These are phyloP conservation scores for Brachyalestes nurse DNA, from an alignment of 2,797 vertebrate genomes.

Conservation along the genomic window DNA sequence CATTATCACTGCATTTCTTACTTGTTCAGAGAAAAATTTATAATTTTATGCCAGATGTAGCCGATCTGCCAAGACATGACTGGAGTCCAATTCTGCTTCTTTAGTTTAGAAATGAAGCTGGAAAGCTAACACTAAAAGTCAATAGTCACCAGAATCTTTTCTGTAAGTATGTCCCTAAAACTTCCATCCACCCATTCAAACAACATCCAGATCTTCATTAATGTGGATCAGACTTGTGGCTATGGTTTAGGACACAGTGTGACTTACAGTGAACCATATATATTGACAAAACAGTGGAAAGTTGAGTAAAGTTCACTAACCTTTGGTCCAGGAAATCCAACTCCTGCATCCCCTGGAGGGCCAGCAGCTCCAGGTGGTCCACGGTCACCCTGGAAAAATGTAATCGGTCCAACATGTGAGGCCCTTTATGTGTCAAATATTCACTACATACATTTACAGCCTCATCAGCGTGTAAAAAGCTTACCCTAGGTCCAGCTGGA, in stretches of 20 bases:
- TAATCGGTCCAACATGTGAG: background rate
- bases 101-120: no score
- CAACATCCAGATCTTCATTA: no score
- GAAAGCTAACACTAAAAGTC: no score
- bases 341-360: constrained; percentile 75
- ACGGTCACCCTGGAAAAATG: constrained; percentile 80
- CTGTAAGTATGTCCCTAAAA: no score
- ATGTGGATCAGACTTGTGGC: background rate
- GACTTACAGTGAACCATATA: background rate
- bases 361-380: constrained; percentile 80
- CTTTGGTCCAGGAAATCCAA: constrained; percentile 76
- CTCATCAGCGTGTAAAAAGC: constrained; percentile 6
- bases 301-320: constrained; percentile 55
- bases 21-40: no score
- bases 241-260: no score
- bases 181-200: no score
- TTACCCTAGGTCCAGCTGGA: constrained; percentile 72
- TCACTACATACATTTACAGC: background rate
- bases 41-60: no score
- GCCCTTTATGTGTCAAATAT: background rate
- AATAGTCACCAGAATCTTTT: no score
- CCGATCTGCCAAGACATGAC: no score
- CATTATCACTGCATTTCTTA: background rate
- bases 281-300: background rate
- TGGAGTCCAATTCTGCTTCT: no score